Conservation (phyloP, 2,888 invertebrate species). For the Spisula subtruncata region DNA sequence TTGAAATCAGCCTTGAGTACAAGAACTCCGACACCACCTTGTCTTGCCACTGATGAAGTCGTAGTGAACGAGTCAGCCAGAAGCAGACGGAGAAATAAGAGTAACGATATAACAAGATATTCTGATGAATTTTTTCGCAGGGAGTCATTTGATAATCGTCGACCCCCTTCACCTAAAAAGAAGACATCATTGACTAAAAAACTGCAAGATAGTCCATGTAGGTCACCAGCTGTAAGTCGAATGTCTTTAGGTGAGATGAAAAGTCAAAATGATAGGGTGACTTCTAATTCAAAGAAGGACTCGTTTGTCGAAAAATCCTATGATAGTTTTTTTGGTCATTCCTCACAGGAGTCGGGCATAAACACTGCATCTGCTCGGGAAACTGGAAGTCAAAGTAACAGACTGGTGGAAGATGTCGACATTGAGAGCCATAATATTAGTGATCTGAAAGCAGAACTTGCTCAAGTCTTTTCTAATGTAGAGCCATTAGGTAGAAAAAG, state of each 20-base stretch:
- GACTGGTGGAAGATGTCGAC: conserved; percentile 10
- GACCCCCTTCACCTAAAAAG: conserved; percentile 67
- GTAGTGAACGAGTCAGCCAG: conserved; percentile 58
- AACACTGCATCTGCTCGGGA: background rate
- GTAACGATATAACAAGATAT: conserved; percentile 39
- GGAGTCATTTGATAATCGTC: conserved; percentile 65
- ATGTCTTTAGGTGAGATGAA: background rate
- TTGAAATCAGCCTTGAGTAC: conserved; percentile 50
- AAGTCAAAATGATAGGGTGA: background rate
- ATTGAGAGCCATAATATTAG: background rate
- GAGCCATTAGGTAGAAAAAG: conserved; percentile 28
- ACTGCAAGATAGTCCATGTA: conserved; percentile 37
- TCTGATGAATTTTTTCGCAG: conserved; percentile 61
- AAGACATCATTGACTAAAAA: conserved; percentile 55
- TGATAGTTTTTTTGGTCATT: conserved; percentile 65
- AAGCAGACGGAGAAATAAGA: conserved; percentile 52
- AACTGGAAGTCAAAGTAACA: background rate
- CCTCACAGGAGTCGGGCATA: background rate
- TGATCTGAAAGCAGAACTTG: background rate
- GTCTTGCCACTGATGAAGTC: background rate
- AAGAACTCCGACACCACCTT: conserved; percentile 47
- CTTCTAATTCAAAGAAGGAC: conserved; percentile 29
- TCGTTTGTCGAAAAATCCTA: conserved; percentile 53
- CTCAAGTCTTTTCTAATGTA: background rate
- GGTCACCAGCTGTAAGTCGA: background rate